phyloP scores from a whole-genome alignment of 64 coral and sea anemone species.

The Stichodactyla mertensii region DNA sequence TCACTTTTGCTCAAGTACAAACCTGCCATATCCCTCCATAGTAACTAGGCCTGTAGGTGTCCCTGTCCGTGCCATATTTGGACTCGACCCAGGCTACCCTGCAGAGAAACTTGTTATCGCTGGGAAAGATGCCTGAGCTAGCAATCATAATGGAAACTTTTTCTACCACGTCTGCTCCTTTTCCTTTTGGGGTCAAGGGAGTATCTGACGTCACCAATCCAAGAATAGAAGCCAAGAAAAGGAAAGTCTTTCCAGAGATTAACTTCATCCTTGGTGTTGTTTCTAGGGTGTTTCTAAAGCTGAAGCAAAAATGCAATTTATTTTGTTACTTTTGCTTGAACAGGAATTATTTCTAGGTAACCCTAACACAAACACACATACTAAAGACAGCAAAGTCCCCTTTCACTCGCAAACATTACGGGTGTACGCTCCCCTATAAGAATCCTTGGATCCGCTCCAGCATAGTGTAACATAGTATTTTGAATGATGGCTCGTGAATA shows the following conservation, averaged over 20 bases:
- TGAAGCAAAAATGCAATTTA: too few species aligned
- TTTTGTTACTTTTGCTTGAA: too few species aligned
- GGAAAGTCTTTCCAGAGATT: neutral
- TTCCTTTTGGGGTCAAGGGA: constrained; percentile 3
- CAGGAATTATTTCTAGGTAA: too few species aligned
- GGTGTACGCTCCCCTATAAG: too few species aligned
- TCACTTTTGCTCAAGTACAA: neutral
- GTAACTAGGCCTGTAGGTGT: constrained; percentile 61
- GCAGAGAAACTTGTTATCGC: constrained; percentile 76
- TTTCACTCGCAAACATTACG: too few species aligned
- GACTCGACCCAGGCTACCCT: constrained; percentile 90
- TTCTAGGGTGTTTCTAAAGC: neutral
- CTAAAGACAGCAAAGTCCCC: too few species aligned
- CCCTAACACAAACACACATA: too few species aligned
- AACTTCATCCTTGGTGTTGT: neutral
- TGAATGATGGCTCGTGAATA: too few species aligned
- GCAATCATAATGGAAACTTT: constrained; percentile 31
- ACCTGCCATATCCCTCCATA: constrained; percentile 90
- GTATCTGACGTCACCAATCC: neutral
- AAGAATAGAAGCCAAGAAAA: neutral
- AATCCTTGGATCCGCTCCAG: too few species aligned
- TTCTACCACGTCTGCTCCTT: constrained; percentile 42
- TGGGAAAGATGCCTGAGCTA: constrained; percentile 45
- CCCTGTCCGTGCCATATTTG: constrained; percentile 42
- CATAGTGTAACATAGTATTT: too few species aligned